Percentiles rank a stretch among this genome's conserved stretches.
Conservation (phyloP, 2,797 vertebrate species). For the Pelobates cultripes region DNA sequence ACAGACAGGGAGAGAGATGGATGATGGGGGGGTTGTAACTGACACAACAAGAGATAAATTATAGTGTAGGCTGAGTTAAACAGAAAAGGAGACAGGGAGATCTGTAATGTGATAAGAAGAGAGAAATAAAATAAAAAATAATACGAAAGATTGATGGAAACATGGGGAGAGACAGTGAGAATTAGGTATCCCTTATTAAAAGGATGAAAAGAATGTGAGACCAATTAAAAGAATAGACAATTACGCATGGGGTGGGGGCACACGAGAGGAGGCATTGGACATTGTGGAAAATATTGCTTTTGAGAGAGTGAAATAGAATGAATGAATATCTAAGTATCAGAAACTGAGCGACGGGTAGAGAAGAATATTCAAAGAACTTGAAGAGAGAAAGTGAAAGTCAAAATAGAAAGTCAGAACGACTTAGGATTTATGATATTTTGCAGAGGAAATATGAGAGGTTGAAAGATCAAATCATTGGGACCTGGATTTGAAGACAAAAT, state of each 20-base stretch:
- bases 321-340: background rate
- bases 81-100: slow-evolving; percentile 24
- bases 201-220: too few species aligned
- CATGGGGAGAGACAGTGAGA: background rate
- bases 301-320: background rate
- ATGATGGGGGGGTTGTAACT: slow-evolving; percentile 14
- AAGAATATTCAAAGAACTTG: background rate
- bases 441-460: too few species aligned
- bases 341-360: background rate
- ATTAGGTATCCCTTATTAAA: background rate
- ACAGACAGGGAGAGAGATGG: slow-evolving; percentile 24
- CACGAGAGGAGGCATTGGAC: background rate
- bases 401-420: too few species aligned
- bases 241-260: background rate
- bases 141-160: background rate
- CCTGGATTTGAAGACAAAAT: too few species aligned
- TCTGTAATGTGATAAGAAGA: slow-evolving; percentile 34
- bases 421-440: too few species aligned
- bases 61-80: slow-evolving; percentile 27
- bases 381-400: background rate
- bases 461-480: too few species aligned
- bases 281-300: background rate
- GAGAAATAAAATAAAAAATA: slow-evolving; percentile 10
- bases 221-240: background rate
- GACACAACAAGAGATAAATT: slow-evolving; percentile 43